Conservation (phyloP, 2,113 vertebrate genomes). For the Axis porcinus region DNA sequence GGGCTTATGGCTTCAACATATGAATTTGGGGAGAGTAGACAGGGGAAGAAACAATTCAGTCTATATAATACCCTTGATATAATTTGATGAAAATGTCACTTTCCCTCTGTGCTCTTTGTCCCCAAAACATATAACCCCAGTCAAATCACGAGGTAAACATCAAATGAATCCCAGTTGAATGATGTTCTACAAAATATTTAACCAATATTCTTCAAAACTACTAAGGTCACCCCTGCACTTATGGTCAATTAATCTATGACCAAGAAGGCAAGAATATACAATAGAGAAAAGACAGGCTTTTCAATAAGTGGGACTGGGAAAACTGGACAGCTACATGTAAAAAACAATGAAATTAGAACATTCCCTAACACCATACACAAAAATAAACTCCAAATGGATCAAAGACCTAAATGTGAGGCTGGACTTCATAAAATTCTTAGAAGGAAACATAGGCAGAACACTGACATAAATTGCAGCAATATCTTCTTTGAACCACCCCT, state of each 20-base stretch:
- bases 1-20: background rate
- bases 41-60: background rate
- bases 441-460: background rate
- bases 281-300: background rate
- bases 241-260: background rate
- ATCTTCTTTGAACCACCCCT: background rate
- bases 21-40: background rate
- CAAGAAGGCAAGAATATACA: background rate
- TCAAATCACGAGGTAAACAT: background rate
- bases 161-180: background rate
- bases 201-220: background rate
- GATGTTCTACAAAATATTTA: background rate
- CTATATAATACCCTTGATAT: background rate
- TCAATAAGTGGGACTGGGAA: background rate
- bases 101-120: background rate
- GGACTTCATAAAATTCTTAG: background rate
- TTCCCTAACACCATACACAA: background rate
- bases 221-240: background rate
- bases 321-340: background rate
- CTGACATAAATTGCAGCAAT: background rate
- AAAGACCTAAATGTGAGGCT: background rate
- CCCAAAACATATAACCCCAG: background rate
- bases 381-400: background rate
- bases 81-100: background rate
- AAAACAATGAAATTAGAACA: background rate